Base-by-base conservation (phyloP, 2,888 invertebrate genomes). In the Stegophylla sp. region DNA sequence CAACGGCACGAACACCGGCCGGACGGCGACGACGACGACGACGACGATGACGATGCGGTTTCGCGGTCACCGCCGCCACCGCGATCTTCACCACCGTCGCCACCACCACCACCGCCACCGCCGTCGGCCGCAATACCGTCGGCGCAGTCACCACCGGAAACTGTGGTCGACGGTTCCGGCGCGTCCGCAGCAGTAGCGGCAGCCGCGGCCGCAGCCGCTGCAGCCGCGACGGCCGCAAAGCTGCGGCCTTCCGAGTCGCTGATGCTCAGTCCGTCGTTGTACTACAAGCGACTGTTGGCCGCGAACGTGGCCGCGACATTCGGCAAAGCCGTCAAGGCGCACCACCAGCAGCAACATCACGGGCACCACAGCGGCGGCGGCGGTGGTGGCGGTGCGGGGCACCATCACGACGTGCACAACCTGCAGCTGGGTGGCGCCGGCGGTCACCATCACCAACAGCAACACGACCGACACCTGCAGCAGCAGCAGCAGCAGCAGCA, bases 281-380 rank as follows among this genome's bases (percentile, higher is more conserved):
- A 85, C 83, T 85, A 85, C 83, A 85, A 85, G 82, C 84, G 84
- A 71, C 82, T 85, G 64, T 82, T 85, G 63, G 85, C 85, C 5
- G 84, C 84, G 20, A 82, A 84, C 82, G 83, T 83, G 23, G 84
- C 83, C 41, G 83, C 82, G 1, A 77, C 77, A 3, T 76, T 84
- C 51, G 83, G 83, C 17, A 83, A 83, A 61, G 83, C 82, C 20
- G 83, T 83, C 69, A 82, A 82, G 45, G 73, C 77, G 28, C 82
- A 75, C 73, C 74, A 73, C 28, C 64, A 82, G 28, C 63, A 72
- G 34, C 72, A 79, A 5, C 53, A 76, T 0, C 82, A 74, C 43
- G 69, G 67, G 9, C 56, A 82, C 43, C 61, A 79, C 23, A 26
- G 48, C 61, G n/a, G n/a, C n/a, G n/a, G n/a, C n/a, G n/a, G n/a